Percentiles rank a stretch among this genome's conserved stretches.
Evolutionary conservation across 2,888 invertebrate species (phyloP).

Genomic region (Cyclophora punctaria): DNA sequence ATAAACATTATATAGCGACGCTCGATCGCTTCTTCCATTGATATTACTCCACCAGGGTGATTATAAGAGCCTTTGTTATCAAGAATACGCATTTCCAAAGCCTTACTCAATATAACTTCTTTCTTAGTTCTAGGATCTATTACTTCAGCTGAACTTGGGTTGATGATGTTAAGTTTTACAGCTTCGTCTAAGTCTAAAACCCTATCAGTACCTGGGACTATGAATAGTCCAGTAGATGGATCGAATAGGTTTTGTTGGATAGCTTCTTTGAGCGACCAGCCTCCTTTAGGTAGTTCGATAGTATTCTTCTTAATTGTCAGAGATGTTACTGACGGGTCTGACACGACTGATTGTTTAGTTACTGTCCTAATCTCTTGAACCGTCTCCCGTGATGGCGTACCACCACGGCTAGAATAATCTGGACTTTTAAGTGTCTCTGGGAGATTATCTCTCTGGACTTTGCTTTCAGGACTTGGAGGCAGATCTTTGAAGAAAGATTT

Average conservation of each 20-base stretch:
- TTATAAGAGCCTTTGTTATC: slow-evolving; percentile 87
- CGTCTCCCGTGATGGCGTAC: slow-evolving; percentile 33
- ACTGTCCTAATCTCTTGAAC: slow-evolving; percentile 53
- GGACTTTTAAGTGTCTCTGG: slow-evolving; percentile 77
- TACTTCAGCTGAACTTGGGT: slow-evolving; percentile 87
- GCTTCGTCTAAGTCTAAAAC: slow-evolving; percentile 91
- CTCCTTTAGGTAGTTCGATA: slow-evolving; percentile 86
- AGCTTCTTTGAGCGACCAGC: slow-evolving; percentile 89
- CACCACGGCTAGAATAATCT: slow-evolving; percentile 51
- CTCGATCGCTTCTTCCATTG: slow-evolving; percentile 84
- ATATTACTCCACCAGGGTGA: slow-evolving; percentile 65
- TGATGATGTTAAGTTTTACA: slow-evolving; percentile 87
- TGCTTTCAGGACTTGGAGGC: slow-evolving; percentile 61
- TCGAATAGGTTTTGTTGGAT: slow-evolving; percentile 89
- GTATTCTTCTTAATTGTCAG: slow-evolving; percentile 78
- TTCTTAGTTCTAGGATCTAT: slow-evolving; percentile 84
- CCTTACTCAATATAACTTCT: slow-evolving; percentile 79
- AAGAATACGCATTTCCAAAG: slow-evolving; percentile 85
- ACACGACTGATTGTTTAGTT: slow-evolving; percentile 52
- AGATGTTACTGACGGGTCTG: slow-evolving; percentile 68
- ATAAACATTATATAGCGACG: slow-evolving; percentile 78
- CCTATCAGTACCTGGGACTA: slow-evolving; percentile 90
- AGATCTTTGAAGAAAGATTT: slow-evolving; percentile 68
- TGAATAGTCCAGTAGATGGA: slow-evolving; percentile 87
- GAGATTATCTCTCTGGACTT: slow-evolving; percentile 64